Evolutionary conservation across 1,140 invertebrate genomes (phyloP).

Genomic region (Pseudobourletiella spinata): DNA sequence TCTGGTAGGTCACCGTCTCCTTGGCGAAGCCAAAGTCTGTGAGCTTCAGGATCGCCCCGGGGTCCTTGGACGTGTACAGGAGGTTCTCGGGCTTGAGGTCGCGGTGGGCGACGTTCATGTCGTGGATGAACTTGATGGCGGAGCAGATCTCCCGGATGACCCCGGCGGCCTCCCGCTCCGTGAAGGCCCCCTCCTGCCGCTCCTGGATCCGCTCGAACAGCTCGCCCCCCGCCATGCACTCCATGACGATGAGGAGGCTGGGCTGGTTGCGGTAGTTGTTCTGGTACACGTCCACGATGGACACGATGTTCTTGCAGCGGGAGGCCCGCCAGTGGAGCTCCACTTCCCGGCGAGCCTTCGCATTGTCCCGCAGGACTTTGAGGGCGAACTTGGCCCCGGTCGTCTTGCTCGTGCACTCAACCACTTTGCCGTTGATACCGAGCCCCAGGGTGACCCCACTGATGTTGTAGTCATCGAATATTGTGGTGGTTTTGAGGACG

Average conservation of each 20-base stretch:
- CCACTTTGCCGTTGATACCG: slow-evolving; percentile 94
- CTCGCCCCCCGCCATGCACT: slow-evolving; percentile 97
- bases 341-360: slow-evolving; percentile 87
- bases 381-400: slow-evolving; percentile 71
- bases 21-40: slow-evolving; percentile 99
- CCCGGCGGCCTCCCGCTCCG: slow-evolving; percentile 68
- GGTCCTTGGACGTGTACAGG: slow-evolving; percentile 60
- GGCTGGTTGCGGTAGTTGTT: slow-evolving; percentile 82
- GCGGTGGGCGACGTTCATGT: slow-evolving; percentile 90
- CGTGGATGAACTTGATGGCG: slow-evolving; percentile 90
- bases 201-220: slow-evolving; percentile 94
- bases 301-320: slow-evolving; percentile 84
- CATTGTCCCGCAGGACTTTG: slow-evolving; percentile 83
- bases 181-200: slow-evolving; percentile 83
- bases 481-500: slow-evolving; percentile 58
- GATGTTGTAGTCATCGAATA: slow-evolving; percentile 88
- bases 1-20: slow-evolving; percentile 66
- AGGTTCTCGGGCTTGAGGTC: slow-evolving; percentile 93
- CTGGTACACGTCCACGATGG: slow-evolving; percentile 91
- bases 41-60: slow-evolving; percentile 33
- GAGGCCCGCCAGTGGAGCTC: slow-evolving; percentile 90
- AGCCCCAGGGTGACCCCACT: slow-evolving; percentile 91
- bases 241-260: slow-evolving; percentile 93
- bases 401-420: slow-evolving; percentile 59
- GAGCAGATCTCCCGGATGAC: slow-evolving; percentile 94